phyloP scores from a whole-genome alignment of 2,113 vertebrate species.

The Trinectes maculatus region DNA sequence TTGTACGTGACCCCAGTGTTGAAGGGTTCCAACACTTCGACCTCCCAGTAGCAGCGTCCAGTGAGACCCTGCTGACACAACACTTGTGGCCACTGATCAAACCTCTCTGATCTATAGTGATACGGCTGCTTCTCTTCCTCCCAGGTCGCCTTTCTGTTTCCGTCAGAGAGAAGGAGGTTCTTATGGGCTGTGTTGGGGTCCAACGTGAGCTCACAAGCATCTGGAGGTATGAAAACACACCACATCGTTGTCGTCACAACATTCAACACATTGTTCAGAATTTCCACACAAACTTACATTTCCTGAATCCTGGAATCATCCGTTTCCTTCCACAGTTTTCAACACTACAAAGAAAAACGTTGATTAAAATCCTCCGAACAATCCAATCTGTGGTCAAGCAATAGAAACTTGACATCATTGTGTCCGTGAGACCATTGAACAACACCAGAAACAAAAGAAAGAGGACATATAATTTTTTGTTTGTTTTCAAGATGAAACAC shows the following conservation, averaged over 20 bases:
- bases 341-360: slow-evolving; percentile 37
- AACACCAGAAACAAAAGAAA: too few species aligned
- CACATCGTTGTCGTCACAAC: too few species aligned
- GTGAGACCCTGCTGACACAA: slow-evolving; percentile 47
- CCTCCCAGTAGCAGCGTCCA: slow-evolving; percentile 62
- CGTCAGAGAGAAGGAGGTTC: slow-evolving; percentile 52
- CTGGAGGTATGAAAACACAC: slow-evolving; percentile 44
- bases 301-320: slow-evolving; percentile 58
- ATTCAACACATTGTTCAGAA: not conserved
- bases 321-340: slow-evolving; percentile 32
- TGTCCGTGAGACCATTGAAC: too few species aligned
- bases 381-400: not conserved
- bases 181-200: slow-evolving; percentile 32
- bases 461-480: too few species aligned
- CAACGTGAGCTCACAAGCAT: slow-evolving; percentile 38
- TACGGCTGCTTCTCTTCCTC: not conserved
- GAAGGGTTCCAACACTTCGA: slow-evolving; percentile 29
- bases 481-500: too few species aligned
- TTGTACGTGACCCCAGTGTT: slow-evolving; percentile 59
- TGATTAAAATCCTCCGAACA: not conserved
- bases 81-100: slow-evolving; percentile 34
- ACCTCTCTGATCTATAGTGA: not conserved
- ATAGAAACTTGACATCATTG: too few species aligned
- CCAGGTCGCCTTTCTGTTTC: slow-evolving; percentile 57
- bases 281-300: slow-evolving; percentile 60